Evolutionary conservation across 2,113 vertebrate species (phyloP).

Genomic region (Archocentrus centrarchus): DNA sequence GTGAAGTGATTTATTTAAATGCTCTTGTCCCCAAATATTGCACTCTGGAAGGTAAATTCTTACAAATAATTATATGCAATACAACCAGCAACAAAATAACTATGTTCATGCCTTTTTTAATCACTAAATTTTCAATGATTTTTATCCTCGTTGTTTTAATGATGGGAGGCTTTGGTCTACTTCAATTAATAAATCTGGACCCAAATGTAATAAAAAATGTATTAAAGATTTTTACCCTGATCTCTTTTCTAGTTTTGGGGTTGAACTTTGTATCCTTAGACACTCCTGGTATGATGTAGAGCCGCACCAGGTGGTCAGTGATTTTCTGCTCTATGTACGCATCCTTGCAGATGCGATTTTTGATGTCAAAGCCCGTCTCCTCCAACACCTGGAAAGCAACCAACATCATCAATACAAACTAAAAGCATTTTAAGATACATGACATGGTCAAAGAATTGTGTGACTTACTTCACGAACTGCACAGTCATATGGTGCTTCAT

Average conservation of each 20-base stretch:
- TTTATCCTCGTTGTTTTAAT: background rate
- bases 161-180: background rate
- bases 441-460: background rate
- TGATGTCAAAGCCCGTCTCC: constrained; percentile 97
- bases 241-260: no score
- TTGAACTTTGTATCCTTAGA: no score
- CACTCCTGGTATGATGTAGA: constrained; percentile 97
- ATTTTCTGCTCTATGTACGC: constrained; percentile 94
- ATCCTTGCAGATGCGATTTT: constrained; percentile 94
- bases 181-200: constrained; percentile 1
- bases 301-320: constrained; percentile 92
- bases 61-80: no score
- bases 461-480: constrained; percentile 92
- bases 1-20: no score
- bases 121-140: background rate
- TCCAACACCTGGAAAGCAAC: constrained; percentile 81
- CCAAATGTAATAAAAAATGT: no score
- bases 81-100: no score
- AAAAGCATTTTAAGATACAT: background rate
- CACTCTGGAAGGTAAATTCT: no score
- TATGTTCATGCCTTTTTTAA: background rate
- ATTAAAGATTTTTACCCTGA: no score
- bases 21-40: no score
- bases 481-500: constrained; percentile 96
- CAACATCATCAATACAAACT: background rate